Percentiles rank a stretch among this genome's conserved stretches.
Conservation (phyloP, 2,113 vertebrate genomes). For the Scophthalmus maximus region DNA sequence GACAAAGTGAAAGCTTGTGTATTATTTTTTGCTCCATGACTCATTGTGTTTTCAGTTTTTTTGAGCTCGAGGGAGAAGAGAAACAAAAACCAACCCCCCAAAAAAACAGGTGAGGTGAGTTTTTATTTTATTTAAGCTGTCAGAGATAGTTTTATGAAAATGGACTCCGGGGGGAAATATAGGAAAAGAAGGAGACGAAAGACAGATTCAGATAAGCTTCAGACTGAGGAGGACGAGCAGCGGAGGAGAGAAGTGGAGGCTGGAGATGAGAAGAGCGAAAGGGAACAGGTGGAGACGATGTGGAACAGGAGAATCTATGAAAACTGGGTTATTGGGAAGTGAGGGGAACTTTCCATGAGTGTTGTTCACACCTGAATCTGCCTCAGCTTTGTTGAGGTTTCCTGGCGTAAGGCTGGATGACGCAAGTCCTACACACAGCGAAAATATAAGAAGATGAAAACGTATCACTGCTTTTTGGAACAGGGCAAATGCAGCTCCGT, state of each 20-base stretch:
- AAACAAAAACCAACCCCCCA: neutral
- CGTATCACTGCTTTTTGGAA: too few species aligned
- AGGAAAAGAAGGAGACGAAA: neutral
- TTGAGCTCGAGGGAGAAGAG: constrained; percentile 18
- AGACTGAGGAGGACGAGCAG: neutral
- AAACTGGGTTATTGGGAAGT: too few species aligned
- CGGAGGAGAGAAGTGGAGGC: neutral
- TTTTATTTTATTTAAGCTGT: constrained; percentile 12
- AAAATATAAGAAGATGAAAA: too few species aligned
- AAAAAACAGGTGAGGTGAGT: constrained; percentile 4
- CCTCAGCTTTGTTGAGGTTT: too few species aligned
- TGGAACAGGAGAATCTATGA: neutral
- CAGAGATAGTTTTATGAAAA: constrained; percentile 39
- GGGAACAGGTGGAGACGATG: neutral
- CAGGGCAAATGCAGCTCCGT: too few species aligned
- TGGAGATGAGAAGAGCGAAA: constrained; percentile 1
- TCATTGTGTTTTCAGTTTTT: constrained; percentile 26
- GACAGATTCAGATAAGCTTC: neutral
- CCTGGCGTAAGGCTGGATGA: too few species aligned
- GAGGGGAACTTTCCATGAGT: too few species aligned
- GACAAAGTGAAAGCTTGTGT: neutral
- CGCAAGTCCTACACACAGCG: too few species aligned
- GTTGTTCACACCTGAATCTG: too few species aligned
- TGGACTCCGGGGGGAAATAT: neutral
- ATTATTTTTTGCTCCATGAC: constrained; percentile 28